Percentiles rank a stretch among this genome's conserved stretches.
phyloP scores from a whole-genome alignment of 2,797 vertebrate genomes.

The Sarcophilus harrisii region DNA sequence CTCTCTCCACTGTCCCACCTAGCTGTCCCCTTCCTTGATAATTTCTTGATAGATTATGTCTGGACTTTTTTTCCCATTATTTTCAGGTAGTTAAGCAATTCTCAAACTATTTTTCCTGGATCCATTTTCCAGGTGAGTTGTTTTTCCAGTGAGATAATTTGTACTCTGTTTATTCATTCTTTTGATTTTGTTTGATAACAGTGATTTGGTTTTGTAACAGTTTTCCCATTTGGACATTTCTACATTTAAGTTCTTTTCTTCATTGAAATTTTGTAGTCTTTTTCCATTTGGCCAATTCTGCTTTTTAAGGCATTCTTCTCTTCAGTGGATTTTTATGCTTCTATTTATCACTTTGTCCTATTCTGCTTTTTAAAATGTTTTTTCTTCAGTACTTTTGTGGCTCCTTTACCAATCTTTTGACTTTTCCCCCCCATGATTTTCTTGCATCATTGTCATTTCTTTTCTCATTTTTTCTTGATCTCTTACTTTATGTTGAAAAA shows the following conservation, averaged over 20 bases:
- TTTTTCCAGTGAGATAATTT: not conserved
- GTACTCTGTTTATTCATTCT: not conserved
- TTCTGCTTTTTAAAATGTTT: not conserved
- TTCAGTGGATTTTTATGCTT: not conserved
- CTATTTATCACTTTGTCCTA: not conserved
- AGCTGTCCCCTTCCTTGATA: not conserved
- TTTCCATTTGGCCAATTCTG: not conserved
- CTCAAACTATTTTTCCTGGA: not conserved
- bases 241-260: not conserved
- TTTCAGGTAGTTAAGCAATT: not conserved
- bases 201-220: no score
- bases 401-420: not conserved
- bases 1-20: no score
- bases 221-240: not conserved
- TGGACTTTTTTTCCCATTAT: not conserved
- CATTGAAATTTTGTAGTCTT: not conserved
- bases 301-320: not conserved
- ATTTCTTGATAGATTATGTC: not conserved
- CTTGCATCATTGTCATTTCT: not conserved
- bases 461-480: not conserved
- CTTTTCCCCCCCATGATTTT: not conserved
- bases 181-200: not conserved
- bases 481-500: not conserved
- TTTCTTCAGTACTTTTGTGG: not conserved
- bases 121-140: not conserved